Percentiles rank a stretch among this genome's conserved stretches.
Conservation (phyloP, 2,113 vertebrate genomes). For the Leucopternis melanops region DNA sequence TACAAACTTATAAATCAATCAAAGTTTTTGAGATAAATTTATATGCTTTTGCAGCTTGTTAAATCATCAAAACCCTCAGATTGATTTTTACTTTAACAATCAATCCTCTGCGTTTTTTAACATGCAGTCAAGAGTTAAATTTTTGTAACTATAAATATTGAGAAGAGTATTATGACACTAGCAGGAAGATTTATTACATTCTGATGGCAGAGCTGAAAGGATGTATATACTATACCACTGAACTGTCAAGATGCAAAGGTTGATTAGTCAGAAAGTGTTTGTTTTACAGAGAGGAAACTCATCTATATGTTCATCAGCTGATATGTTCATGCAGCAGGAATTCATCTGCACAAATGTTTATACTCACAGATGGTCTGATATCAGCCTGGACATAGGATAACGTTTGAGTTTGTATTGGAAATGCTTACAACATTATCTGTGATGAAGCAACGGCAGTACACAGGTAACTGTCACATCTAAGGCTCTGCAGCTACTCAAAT, state of each 20-base stretch:
- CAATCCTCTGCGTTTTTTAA: constrained; percentile 59
- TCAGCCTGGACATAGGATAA: background rate
- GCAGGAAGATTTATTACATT: constrained; percentile 68
- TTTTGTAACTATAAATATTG: constrained; percentile 66
- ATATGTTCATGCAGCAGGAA: constrained; percentile 7
- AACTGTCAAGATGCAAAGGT: constrained; percentile 62
- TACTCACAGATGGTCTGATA: constrained; percentile 24
- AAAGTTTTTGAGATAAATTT: constrained; percentile 69
- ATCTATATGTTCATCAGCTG: constrained; percentile 59
- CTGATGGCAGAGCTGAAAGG: constrained; percentile 63
- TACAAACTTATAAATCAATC: constrained; percentile 75
- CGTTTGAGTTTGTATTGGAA: background rate
- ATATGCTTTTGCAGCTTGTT: constrained; percentile 69
- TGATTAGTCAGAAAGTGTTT: constrained; percentile 67
- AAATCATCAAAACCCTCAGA: constrained; percentile 70
- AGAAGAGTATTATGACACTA: constrained; percentile 54
- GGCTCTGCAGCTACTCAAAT: background rate
- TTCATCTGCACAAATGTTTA: constrained; percentile 32
- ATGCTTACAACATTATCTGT: constrained; percentile 20
- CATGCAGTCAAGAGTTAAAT: constrained; percentile 71
- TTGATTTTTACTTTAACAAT: constrained; percentile 71
- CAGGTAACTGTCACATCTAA: constrained; percentile 25
- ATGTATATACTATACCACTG: constrained; percentile 45
- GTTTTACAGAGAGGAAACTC: constrained; percentile 53
- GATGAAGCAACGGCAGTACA: background rate